These are phyloP conservation scores for Pseudococcus viburni DNA, from an alignment of 2,888 invertebrate species.

Conservation along the genomic window DNA sequence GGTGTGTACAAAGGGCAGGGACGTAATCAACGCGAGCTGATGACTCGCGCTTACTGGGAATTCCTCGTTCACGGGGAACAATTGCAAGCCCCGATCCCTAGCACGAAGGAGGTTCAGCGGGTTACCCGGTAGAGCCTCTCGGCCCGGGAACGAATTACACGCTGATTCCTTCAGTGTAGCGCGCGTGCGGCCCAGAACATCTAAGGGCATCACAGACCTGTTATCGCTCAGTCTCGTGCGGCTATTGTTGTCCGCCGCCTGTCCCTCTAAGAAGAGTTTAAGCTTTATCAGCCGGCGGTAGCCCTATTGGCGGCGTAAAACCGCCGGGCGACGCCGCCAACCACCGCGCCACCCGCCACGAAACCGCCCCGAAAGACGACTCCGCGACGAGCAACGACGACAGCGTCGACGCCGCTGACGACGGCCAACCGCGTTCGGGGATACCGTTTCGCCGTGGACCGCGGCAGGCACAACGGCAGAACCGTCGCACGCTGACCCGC, in stretches of 20 bases:
- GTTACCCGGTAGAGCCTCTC: slow-evolving; percentile 77
- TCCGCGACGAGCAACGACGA: not conserved
- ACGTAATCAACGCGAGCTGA: slow-evolving; percentile 80
- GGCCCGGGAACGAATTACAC: slow-evolving; percentile 74
- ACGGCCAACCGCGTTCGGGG: slow-evolving; percentile 63
- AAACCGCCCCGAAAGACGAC: slow-evolving; percentile 44
- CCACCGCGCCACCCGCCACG: slow-evolving; percentile 29
- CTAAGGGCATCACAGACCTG: slow-evolving; percentile 79
- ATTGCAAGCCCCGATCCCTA: slow-evolving; percentile 79
- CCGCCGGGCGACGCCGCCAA: not conserved
- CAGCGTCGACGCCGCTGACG: slow-evolving; percentile 42
- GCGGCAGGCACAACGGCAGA: slow-evolving; percentile 68
- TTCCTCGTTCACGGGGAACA: slow-evolving; percentile 77
- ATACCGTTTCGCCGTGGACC: slow-evolving; percentile 63
- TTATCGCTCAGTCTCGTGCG: slow-evolving; percentile 75
- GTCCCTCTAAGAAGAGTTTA: slow-evolving; percentile 77
- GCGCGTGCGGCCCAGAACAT: slow-evolving; percentile 75
- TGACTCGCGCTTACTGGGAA: slow-evolving; percentile 81
- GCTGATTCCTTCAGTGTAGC: slow-evolving; percentile 79
- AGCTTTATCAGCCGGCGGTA: slow-evolving; percentile 63
- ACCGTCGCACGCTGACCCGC: too few species aligned
- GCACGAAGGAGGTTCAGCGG: too few species aligned
- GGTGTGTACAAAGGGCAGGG: slow-evolving; percentile 82
- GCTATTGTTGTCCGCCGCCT: slow-evolving; percentile 74
- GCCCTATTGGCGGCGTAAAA: slow-evolving; percentile 18